Conservation (phyloP, 1,140 invertebrate genomes). For the Adelges cooleyi region DNA sequence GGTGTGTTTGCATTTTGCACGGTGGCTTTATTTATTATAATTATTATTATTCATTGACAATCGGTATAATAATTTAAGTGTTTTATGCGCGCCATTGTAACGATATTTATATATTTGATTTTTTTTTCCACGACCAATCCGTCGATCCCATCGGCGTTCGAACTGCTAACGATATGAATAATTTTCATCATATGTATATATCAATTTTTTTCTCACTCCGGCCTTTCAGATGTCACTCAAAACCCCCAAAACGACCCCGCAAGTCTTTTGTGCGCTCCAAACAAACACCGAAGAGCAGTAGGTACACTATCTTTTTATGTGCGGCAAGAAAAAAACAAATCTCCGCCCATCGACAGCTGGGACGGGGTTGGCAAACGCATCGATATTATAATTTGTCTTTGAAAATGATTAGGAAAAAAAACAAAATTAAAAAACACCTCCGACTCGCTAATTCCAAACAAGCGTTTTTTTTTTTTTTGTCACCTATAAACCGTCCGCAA, state of each 20-base stretch:
- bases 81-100: no score
- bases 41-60: no score
- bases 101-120: not conserved
- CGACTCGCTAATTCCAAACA: constrained; percentile 20
- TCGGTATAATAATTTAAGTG: constrained; percentile 24
- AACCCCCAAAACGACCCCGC: constrained; percentile 1
- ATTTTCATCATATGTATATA: constrained; percentile 4
- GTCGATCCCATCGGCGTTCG: constrained; percentile 13
- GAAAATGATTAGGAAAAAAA: not conserved
- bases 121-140: not conserved
- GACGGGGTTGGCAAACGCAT: constrained; percentile 5
- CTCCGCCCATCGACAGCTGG: constrained; percentile 17
- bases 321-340: not conserved
- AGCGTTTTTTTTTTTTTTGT: constrained; percentile 1
- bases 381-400: constrained; percentile 28
- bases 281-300: constrained; percentile 17
- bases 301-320: constrained; percentile 21
- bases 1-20: no score
- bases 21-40: not conserved
- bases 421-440: no score
- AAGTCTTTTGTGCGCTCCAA: constrained; percentile 4
- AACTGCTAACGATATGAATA: constrained; percentile 25
- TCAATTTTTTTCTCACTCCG: not conserved
- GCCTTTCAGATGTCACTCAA: constrained; percentile 25
- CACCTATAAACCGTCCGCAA: not conserved